A percentile compares a stretch with the other conserved stretches of the same genome.
These are phyloP conservation scores for Colius striatus DNA, from an alignment of 2,113 vertebrate genomes.

Conservation along the genomic window DNA sequence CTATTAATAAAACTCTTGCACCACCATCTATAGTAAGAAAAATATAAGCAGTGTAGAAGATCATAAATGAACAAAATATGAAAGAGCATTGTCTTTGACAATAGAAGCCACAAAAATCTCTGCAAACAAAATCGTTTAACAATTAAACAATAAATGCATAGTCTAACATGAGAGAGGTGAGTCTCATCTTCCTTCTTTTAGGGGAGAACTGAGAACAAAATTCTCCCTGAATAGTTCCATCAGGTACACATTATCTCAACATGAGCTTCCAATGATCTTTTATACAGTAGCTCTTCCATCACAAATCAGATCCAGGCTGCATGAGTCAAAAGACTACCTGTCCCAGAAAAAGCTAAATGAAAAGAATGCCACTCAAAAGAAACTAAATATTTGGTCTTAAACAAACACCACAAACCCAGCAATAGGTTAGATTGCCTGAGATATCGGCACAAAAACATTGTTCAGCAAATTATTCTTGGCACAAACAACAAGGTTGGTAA, in stretches of 20 bases:
- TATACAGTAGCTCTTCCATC: neutral
- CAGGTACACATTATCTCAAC: neutral
- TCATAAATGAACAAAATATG: neutral
- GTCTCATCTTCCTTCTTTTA: neutral
- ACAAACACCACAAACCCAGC: neutral
- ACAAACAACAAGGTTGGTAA: constrained; percentile 68
- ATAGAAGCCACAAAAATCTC: neutral
- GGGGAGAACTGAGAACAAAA: neutral
- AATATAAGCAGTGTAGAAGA: neutral
- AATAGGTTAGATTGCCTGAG: constrained; percentile 12
- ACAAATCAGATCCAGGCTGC: neutral
- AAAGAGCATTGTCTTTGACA: neutral
- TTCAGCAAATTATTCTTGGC: constrained; percentile 73
- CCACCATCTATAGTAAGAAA: neutral
- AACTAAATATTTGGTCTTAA: neutral
- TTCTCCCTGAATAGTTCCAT: neutral
- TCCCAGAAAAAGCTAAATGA: neutral
- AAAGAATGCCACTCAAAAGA: neutral
- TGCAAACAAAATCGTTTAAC: neutral
- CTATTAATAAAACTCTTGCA: neutral
- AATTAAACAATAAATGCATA: neutral
- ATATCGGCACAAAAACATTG: constrained; percentile 49
- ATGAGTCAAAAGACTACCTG: neutral
- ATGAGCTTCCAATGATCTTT: neutral
- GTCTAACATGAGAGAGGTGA: neutral